Conservation (phyloP, 2,113 vertebrate genomes). For the Pseudorasbora parva region DNA sequence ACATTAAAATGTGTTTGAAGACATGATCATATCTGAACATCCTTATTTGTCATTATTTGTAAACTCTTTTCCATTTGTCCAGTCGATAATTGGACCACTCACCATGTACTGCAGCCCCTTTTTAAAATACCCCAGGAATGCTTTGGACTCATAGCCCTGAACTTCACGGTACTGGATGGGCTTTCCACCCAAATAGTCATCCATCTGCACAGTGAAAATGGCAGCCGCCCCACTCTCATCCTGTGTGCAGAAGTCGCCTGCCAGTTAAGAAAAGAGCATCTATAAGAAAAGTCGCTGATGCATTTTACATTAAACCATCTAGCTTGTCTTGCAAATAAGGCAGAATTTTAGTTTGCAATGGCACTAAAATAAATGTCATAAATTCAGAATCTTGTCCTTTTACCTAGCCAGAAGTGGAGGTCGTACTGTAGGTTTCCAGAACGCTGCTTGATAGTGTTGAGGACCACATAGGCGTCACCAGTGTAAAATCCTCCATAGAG, state of each 20-base stretch:
- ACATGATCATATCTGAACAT: neutral
- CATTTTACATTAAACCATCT: neutral
- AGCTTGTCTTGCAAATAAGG: neutral
- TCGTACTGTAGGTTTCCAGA: slow-evolving; percentile 91
- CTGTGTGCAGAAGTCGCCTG: slow-evolving; percentile 90
- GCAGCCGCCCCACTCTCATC: slow-evolving; percentile 94
- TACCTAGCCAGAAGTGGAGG: slow-evolving; percentile 97
- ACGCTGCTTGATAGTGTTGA: slow-evolving; percentile 92
- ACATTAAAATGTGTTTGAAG: too few species aligned
- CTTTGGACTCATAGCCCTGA: slow-evolving; percentile 89
- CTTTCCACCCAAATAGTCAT: slow-evolving; percentile 89
- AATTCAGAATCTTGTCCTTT: slow-evolving; percentile 59
- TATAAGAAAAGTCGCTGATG: neutral
- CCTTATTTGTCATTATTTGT: neutral
- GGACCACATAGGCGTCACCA: slow-evolving; percentile 91
- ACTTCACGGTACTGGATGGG: slow-evolving; percentile 94
- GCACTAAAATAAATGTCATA: too few species aligned
- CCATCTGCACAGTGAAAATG: slow-evolving; percentile 96
- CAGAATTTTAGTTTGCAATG: too few species aligned
- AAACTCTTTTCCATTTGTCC: neutral
- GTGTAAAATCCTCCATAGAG: slow-evolving; percentile 93
- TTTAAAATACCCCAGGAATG: slow-evolving; percentile 96
- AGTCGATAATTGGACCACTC: slow-evolving; percentile 39
- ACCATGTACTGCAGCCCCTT: slow-evolving; percentile 97
- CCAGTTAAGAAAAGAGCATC: neutral